phyloP scores from a whole-genome alignment of 1,140 invertebrate genomes.

The Pogonognathellus flavescens region DNA sequence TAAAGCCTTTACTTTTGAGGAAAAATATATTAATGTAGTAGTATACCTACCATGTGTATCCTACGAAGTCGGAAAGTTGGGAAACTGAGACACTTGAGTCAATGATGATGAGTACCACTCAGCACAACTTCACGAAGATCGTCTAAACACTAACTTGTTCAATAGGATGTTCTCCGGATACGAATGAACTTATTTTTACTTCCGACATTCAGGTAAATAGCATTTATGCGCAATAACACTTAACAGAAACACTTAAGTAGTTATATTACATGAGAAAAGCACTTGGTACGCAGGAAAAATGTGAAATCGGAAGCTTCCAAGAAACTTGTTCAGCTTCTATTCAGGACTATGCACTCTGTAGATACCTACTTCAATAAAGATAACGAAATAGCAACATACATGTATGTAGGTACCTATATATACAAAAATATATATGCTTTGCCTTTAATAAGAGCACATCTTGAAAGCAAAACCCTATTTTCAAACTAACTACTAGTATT shows the following conservation, averaged over 20 bases:
- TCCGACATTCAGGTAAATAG: conserved; percentile 26
- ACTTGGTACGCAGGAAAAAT: neutral
- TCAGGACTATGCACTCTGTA: too few relatives aligned
- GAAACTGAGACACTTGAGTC: conserved; percentile 19
- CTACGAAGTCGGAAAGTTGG: neutral
- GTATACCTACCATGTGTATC: too few relatives aligned
- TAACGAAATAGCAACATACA: too few relatives aligned
- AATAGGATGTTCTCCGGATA: conserved; percentile 28
- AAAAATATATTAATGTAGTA: neutral
- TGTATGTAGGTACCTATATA: too few relatives aligned
- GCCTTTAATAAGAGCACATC: too few relatives aligned
- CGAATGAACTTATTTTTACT: conserved; percentile 25
- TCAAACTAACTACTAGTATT: too few relatives aligned
- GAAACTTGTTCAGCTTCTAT: too few relatives aligned
- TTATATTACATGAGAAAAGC: neutral
- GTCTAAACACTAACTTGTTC: conserved; percentile 3
- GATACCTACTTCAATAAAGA: too few relatives aligned
- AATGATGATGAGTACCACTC: conserved; percentile 6
- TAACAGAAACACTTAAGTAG: conserved; percentile 4
- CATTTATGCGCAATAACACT: conserved; percentile 42
- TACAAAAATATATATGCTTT: too few relatives aligned
- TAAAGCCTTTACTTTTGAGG: neutral
- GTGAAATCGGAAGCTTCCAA: too few relatives aligned
- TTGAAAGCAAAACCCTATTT: too few relatives aligned
- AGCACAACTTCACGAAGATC: neutral